Percentiles rank a stretch among this genome's conserved stretches.
These are phyloP conservation scores for Drosophila obscura DNA, from an alignment of 1,140 invertebrate genomes.

Conservation along the genomic window DNA sequence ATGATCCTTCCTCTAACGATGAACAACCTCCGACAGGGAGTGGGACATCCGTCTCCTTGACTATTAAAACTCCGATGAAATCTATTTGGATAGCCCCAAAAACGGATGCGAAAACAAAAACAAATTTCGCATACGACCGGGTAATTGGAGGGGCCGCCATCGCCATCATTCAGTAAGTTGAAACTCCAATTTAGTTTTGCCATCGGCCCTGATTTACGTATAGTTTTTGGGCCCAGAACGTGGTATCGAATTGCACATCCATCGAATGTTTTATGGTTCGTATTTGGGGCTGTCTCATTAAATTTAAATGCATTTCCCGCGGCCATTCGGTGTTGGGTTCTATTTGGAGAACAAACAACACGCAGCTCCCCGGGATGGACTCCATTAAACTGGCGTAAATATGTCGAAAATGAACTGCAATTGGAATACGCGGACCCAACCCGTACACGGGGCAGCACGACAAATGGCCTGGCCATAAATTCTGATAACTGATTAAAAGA, in stretches of 20 bases:
- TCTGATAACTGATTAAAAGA: conserved; percentile 77
- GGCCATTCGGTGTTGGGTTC: neutral
- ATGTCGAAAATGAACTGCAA: conserved; percentile 47
- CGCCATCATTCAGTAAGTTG: conserved; percentile 18
- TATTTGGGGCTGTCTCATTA: conserved; percentile 18
- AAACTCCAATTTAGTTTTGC: conserved; percentile 46
- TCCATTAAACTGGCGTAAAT: conserved; percentile 72
- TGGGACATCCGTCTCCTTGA: conserved; percentile 44
- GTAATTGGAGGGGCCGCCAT: conserved; percentile 31
- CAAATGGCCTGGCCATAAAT: conserved; percentile 67
- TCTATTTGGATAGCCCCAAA: conserved; percentile 37
- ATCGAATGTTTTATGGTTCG: neutral
- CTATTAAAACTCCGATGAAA: conserved; percentile 44
- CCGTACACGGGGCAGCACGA: conserved; percentile 19
- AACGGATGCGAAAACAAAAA: conserved; percentile 32
- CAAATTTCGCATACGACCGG: conserved; percentile 34
- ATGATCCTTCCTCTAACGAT: conserved; percentile 30
- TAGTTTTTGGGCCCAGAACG: conserved; percentile 30
- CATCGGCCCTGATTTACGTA: conserved; percentile 5
- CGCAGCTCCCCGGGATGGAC: conserved; percentile 5
- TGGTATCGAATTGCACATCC: conserved; percentile 39
- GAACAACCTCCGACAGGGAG: conserved; percentile 28
- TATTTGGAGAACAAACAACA: conserved; percentile 23
- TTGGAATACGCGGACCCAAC: conserved; percentile 17
- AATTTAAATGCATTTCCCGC: conserved; percentile 19